A percentile compares a stretch with the other conserved stretches of the same genome.
phyloP scores from a whole-genome alignment of 2,797 vertebrate species.

The Eptatretus atami region DNA sequence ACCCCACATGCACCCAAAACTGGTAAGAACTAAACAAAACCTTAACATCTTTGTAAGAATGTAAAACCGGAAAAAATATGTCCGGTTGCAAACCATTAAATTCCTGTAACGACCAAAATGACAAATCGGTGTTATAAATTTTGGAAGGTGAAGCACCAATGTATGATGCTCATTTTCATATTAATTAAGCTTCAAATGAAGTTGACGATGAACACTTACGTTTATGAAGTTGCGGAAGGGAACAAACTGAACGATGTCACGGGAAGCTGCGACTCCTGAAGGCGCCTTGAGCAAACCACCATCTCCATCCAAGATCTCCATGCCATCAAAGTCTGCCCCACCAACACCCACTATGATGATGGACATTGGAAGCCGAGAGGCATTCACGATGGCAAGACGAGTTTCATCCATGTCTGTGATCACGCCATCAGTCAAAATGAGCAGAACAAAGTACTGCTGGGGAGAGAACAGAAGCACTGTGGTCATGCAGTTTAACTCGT shows the following conservation, averaged over 20 bases:
- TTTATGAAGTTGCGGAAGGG: constrained; percentile 85
- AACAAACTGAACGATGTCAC: constrained; percentile 90
- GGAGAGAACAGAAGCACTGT: too few species aligned
- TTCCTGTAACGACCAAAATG: too few species aligned
- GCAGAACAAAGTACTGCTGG: constrained; percentile 90
- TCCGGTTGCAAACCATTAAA: too few species aligned
- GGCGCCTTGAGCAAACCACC: constrained; percentile 42
- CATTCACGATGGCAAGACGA: constrained; percentile 52
- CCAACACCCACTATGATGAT: constrained; percentile 93
- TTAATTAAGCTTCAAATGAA: too few species aligned
- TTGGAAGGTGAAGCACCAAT: too few species aligned
- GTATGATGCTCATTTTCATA: too few species aligned
- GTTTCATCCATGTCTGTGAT: constrained; percentile 99
- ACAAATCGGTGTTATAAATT: too few species aligned
- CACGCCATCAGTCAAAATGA: constrained; percentile 86
- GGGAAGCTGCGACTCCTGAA: constrained; percentile 54
- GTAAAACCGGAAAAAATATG: too few species aligned
- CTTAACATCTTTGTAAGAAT: too few species aligned
- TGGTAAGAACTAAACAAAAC: too few species aligned
- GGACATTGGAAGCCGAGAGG: constrained; percentile 82
- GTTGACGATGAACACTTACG: constrained; percentile 18
- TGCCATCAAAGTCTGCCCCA: constrained; percentile 73
- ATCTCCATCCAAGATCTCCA: constrained; percentile 91
- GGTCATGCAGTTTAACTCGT: too few species aligned
- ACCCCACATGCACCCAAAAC: too few species aligned